Base-by-base conservation (phyloP, 2,888 invertebrate genomes). In the Chorisops tibialis region DNA sequence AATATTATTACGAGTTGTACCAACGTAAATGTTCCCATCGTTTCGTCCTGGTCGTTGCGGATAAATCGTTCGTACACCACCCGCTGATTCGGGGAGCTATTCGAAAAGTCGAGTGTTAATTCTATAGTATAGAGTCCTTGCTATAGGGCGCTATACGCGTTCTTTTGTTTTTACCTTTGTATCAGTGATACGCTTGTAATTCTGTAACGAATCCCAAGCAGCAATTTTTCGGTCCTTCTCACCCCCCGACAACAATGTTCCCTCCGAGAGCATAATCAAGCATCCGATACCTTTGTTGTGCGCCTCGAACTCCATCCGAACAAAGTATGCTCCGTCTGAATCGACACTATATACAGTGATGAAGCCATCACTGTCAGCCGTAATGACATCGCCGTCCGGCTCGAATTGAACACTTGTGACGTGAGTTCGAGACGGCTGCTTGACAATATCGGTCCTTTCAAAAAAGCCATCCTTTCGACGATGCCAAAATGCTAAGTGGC, bases 401-500 rank as follows among this genome's bases (percentile, higher is more conserved):
- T 93, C 91, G 72, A 94, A 95, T 72, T 93, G 92, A 16, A 95
- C 81, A 63, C 93, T 90, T 3, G 93, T 93, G 2, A 93, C 87
- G 73, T 91, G 85, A 0, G 91, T 91, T 60, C 92, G 84, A 12
- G 91, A 88, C 1, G 92, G 91, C 86, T 91, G 91, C 79, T 92
- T 92, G 22, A 93, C 88, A 58, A 93, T 91, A 70, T 93, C 93
- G 0, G 92, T 92, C 65, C 92, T 82, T 80, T 89, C 94, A 73
- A 91, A 94, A 79, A 90, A 94, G 41, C 93, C 93, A 74, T 93
- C 93, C 79, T 93, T 93, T 65, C 92, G 82, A 62, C 93, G 82
- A 70, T 92, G 93, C 95, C 95, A 96, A 77, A 95, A 94, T 0
- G 93, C 91, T 66, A 96, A 79, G 74, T 95, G 94, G 0, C 93